Evolutionary conservation across 2,888 invertebrate species (phyloP).

Genomic region (Hipparchia sbordonii): DNA sequence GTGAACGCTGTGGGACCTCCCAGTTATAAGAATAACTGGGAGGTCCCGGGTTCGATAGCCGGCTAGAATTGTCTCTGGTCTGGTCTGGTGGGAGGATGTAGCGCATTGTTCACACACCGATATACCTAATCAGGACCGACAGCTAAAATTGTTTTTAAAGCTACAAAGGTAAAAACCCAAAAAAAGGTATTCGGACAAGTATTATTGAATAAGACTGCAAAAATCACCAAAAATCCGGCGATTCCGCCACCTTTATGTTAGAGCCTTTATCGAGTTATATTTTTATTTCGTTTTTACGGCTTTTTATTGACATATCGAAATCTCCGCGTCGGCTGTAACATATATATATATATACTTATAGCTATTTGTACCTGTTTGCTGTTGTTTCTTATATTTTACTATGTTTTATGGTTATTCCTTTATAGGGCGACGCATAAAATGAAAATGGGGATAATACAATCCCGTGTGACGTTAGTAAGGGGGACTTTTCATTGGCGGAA

Average conservation of each 20-base stretch:
- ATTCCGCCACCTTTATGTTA: not conserved
- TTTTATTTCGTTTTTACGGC: slow-evolving; percentile 23
- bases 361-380: slow-evolving; percentile 22
- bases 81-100: too few species aligned
- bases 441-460: slow-evolving; percentile 28
- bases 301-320: slow-evolving; percentile 19
- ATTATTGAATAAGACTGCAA: too few species aligned
- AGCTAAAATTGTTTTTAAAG: too few species aligned
- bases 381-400: slow-evolving; percentile 31
- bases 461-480: slow-evolving; percentile 2
- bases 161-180: not conserved
- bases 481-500: slow-evolving; percentile 10
- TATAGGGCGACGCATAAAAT: slow-evolving; percentile 30
- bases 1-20: too few species aligned
- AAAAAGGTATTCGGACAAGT: not conserved
- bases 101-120: too few species aligned
- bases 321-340: slow-evolving; percentile 12
- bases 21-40: too few species aligned
- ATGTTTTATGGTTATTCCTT: slow-evolving; percentile 34
- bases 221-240: not conserved
- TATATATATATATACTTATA: slow-evolving; percentile 14
- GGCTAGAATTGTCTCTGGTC: too few species aligned
- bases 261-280: slow-evolving; percentile 22
- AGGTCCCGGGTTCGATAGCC: too few species aligned
- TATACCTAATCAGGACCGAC: too few species aligned